Conservation (phyloP, 2,888 invertebrate genomes). For the Pterostichus madidus region DNA sequence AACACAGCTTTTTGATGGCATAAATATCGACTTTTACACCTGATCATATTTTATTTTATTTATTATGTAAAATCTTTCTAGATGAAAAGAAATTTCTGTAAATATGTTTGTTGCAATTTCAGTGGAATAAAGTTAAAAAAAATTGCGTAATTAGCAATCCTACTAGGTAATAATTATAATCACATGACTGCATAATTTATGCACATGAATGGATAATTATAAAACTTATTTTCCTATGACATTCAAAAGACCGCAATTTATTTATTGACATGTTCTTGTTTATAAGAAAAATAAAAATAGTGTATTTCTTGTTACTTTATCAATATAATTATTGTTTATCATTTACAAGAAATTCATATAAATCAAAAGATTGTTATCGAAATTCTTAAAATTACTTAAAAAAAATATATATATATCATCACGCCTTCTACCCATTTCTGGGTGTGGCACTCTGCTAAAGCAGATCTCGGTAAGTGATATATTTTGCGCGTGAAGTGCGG, state of each 20-base stretch:
- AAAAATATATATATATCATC: no score
- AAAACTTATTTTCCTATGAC: conserved; percentile 35
- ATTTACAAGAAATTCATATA: not conserved
- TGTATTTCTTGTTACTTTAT: not conserved
- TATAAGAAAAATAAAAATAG: conserved; percentile 12
- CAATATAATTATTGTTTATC: not conserved
- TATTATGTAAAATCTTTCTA: no score
- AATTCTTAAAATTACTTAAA: not conserved
- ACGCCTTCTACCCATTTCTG: no score
- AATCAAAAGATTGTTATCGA: not conserved
- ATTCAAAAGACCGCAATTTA: conserved; percentile 45
- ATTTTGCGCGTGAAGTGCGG: no score
- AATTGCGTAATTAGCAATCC: not conserved
- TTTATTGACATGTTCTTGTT: conserved; percentile 8
- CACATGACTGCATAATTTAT: conserved; percentile 34
- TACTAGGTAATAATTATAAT: not conserved
- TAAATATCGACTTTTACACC: no score
- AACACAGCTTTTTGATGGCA: no score
- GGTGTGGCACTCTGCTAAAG: no score
- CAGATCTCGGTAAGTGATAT: no score
- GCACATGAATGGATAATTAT: conserved; percentile 39
- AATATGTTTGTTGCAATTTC: not conserved
- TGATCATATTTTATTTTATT: no score
- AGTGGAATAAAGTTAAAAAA: no score
- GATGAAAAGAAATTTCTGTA: not conserved